A percentile compares a stretch with the other conserved stretches of the same genome.
phyloP scores from a whole-genome alignment of 2,888 invertebrate genomes.

The Lepidochrysops patricia region DNA sequence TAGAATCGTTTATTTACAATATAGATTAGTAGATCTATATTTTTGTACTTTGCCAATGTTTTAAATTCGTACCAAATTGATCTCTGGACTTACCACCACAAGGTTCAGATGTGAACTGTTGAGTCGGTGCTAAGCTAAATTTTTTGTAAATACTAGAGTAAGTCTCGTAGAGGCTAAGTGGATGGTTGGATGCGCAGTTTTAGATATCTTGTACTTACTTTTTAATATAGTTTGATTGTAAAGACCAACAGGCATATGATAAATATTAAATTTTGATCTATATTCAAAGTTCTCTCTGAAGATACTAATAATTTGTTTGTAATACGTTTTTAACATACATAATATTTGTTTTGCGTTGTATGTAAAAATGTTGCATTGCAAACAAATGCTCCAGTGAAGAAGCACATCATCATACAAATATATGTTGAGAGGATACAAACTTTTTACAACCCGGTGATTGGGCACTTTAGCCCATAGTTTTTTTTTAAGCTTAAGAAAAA shows the following conservation, averaged over 20 bases:
- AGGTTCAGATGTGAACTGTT: slow-evolving; percentile 23
- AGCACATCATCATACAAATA: too few species aligned
- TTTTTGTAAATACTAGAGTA: slow-evolving; percentile 36
- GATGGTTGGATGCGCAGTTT: slow-evolving; percentile 51
- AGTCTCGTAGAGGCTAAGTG: slow-evolving; percentile 63
- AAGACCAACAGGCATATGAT: background rate
- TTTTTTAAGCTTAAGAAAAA: too few species aligned
- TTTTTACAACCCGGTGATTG: too few species aligned
- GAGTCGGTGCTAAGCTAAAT: slow-evolving; percentile 19
- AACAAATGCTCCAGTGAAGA: too few species aligned
- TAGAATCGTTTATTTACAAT: background rate
- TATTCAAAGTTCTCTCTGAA: too few species aligned
- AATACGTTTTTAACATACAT: too few species aligned
- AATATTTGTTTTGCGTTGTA: too few species aligned
- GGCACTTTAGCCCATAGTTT: too few species aligned
- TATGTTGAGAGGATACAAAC: too few species aligned
- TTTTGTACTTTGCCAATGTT: slow-evolving; percentile 8
- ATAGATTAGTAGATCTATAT: slow-evolving; percentile 13
- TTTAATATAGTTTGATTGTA: background rate
- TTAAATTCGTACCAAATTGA: slow-evolving; percentile 15
- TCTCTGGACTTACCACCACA: slow-evolving; percentile 18
- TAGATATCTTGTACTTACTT: slow-evolving; percentile 31
- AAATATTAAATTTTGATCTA: too few species aligned
- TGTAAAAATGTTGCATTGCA: too few species aligned
- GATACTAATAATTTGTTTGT: too few species aligned